Evolutionary conservation across 2,797 vertebrate genomes (phyloP).

Genomic region (Catostomus latipinnis): DNA sequence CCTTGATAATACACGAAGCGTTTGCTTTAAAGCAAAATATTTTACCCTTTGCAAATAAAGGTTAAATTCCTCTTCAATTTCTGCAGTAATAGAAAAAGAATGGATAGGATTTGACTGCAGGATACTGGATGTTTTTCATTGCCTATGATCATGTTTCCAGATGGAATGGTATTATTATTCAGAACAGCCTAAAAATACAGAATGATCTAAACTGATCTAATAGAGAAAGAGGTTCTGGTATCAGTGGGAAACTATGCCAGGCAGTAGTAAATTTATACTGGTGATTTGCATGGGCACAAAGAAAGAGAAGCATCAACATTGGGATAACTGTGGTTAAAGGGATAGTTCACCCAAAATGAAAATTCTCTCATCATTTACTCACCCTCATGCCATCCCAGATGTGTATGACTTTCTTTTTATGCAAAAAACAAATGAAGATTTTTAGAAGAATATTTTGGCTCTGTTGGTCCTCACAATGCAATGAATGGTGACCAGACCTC

Average conservation of each 20-base stretch:
- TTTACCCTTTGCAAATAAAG: conserved; percentile 8
- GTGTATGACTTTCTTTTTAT: too few species aligned
- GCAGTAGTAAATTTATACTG: not conserved
- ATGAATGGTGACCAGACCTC: too few species aligned
- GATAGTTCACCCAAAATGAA: too few species aligned
- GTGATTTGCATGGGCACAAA: not conserved
- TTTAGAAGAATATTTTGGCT: too few species aligned
- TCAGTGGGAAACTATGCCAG: not conserved
- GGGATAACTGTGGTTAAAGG: not conserved
- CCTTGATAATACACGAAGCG: conserved; percentile 5
- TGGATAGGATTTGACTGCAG: not conserved
- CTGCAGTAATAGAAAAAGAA: not conserved
- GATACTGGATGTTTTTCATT: conserved; percentile 8
- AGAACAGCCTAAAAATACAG: not conserved
- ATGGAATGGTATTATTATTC: conserved; percentile 16
- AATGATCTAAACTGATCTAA: conserved; percentile 8
- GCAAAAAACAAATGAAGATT: too few species aligned
- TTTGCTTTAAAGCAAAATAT: conserved; percentile 32
- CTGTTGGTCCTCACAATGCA: too few species aligned
- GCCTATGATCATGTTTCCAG: conserved; percentile 1
- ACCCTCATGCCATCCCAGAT: too few species aligned
- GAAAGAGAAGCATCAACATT: not conserved
- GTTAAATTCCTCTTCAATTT: conserved; percentile 26
- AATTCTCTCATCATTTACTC: too few species aligned
- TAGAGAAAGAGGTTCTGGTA: not conserved